Evolutionary conservation across 2,888 invertebrate species (phyloP).

Genomic region (Melanostoma scalare): DNA sequence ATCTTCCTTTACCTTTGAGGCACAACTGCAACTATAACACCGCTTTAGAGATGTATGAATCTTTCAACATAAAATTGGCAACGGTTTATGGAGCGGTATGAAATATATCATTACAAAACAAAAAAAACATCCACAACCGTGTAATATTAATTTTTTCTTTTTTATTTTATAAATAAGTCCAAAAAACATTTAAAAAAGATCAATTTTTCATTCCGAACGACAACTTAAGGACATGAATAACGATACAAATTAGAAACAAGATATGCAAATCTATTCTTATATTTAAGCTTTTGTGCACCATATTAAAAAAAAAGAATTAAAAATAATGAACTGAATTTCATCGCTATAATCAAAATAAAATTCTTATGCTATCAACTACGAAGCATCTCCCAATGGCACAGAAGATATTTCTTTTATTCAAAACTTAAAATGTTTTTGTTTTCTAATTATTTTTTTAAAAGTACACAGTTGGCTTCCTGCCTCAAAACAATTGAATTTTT

Average conservation of each 20-base stretch:
- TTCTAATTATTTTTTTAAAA: slow-evolving; percentile 31
- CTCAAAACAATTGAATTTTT: slow-evolving; percentile 32
- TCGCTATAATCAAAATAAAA: slow-evolving; percentile 8
- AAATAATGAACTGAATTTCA: too few species aligned
- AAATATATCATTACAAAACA: too few species aligned
- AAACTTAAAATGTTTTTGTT: slow-evolving; percentile 2
- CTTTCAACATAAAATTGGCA: too few species aligned
- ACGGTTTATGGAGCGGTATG: too few species aligned
- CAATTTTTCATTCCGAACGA: slow-evolving; percentile 38
- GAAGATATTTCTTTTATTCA: slow-evolving; percentile 36
- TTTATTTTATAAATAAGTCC: slow-evolving; percentile 60
- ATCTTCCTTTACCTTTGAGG: too few species aligned
- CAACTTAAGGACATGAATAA: slow-evolving; percentile 38
- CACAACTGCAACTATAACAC: too few species aligned
- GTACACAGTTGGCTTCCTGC: slow-evolving; percentile 43
- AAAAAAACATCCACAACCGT: too few species aligned
- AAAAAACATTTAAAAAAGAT: slow-evolving; percentile 39
- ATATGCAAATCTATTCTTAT: slow-evolving; percentile 4
- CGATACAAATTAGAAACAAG: slow-evolving; percentile 6
- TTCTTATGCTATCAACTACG: slow-evolving; percentile 30
- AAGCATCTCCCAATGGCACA: slow-evolving; percentile 64
- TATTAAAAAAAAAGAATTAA: slow-evolving; percentile 26
- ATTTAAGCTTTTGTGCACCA: slow-evolving; percentile 54
- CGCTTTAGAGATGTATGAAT: too few species aligned
- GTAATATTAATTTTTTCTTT: too few species aligned